These are phyloP conservation scores for Phenganax subtilis DNA, from an alignment of 92 coral and sea anemone genomes.

Conservation along the genomic window DNA sequence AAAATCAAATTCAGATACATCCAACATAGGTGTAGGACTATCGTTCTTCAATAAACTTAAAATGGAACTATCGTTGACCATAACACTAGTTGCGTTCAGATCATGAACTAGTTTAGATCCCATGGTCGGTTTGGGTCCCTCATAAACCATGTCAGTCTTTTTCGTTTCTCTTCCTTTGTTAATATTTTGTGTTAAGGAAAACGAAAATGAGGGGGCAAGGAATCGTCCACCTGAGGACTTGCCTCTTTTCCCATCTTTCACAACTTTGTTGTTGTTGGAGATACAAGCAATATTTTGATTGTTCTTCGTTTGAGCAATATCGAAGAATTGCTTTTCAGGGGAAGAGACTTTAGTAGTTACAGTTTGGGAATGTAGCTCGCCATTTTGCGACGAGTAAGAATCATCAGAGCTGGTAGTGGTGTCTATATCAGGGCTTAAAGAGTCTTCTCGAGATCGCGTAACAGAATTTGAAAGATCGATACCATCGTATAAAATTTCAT, in stretches of 20 bases:
- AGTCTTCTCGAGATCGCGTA: background rate
- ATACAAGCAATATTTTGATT: background rate
- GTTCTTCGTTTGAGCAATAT: background rate
- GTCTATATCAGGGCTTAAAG: background rate
- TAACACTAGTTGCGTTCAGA: conserved; percentile 1
- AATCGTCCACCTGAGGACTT: conserved; percentile 29
- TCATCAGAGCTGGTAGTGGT: background rate
- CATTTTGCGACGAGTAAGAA: background rate
- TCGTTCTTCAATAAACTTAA: conserved; percentile 1
- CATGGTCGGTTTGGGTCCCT: background rate
- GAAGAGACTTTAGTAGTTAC: background rate
- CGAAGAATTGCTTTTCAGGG: background rate
- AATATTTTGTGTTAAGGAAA: background rate
- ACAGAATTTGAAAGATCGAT: background rate
- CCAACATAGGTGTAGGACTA: background rate
- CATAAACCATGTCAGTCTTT: no score
- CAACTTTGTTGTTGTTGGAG: background rate
- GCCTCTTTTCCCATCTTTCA: background rate
- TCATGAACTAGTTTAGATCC: background rate
- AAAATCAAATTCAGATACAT: background rate
- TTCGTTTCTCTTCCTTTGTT: background rate
- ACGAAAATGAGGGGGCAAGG: conserved; percentile 21
- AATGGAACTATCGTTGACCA: conserved; percentile 23
- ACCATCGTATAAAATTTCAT: background rate
- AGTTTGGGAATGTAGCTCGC: background rate